Evolutionary conservation across 2,888 invertebrate genomes (phyloP).

Genomic region (Baronia brevicornis): DNA sequence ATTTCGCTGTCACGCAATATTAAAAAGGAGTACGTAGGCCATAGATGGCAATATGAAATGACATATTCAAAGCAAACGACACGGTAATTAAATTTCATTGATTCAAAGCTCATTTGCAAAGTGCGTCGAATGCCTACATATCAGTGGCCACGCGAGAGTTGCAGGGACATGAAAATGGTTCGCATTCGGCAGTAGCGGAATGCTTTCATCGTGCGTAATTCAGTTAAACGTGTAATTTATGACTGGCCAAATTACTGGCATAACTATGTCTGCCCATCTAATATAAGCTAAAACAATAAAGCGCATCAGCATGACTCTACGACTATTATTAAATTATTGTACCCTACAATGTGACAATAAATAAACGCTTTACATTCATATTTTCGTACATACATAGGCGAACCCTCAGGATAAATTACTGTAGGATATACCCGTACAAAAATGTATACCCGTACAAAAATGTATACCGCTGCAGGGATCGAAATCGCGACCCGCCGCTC

Average conservation of each 20-base stretch:
- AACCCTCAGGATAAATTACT: too few species aligned
- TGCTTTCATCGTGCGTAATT: constrained; percentile 71
- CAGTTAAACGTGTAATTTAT: constrained; percentile 74
- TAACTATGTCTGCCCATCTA: constrained; percentile 49
- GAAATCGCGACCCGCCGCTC: too few species aligned
- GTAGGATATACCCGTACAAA: too few species aligned
- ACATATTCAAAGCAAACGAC: constrained; percentile 22
- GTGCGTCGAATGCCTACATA: constrained; percentile 47
- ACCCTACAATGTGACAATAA: too few species aligned
- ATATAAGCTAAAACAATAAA: constrained; percentile 19
- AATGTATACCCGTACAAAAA: too few species aligned
- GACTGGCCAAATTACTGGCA: constrained; percentile 67
- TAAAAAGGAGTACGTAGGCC: too few species aligned
- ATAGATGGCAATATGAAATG: constrained; percentile 7
- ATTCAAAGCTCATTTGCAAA: constrained; percentile 49
- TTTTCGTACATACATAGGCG: too few species aligned
- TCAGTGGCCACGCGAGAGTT: constrained; percentile 41
- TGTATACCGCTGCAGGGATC: too few species aligned
- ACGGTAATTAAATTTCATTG: constrained; percentile 55
- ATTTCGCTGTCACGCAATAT: too few species aligned
- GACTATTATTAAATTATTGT: constrained; percentile 3
- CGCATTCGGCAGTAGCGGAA: constrained; percentile 54
- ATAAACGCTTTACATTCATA: background rate
- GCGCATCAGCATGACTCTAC: constrained; percentile 7
- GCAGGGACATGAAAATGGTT: constrained; percentile 46